These are phyloP conservation scores for Drosophila willistoni DNA, from an alignment of 1,140 invertebrate genomes.

Conservation along the genomic window DNA sequence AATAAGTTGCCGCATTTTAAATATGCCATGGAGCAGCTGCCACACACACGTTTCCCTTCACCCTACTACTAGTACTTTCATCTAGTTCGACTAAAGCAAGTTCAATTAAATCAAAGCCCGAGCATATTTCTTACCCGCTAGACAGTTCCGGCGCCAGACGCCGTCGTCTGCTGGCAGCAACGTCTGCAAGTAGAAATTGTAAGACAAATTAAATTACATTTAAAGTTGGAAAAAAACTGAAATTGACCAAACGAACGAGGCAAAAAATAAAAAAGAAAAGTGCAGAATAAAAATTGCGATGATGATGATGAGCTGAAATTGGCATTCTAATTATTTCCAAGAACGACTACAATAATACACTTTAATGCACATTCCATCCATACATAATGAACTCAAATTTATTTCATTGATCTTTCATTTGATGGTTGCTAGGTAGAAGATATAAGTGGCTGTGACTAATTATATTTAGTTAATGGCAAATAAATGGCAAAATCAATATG, in stretches of 20 bases:
- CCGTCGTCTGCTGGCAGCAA: conserved; percentile 71
- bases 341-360: neutral
- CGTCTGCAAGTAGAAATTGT: conserved; percentile 69
- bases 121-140: conserved; percentile 81
- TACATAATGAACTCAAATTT: neutral
- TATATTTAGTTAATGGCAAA: conserved; percentile 30
- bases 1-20: conserved; percentile 72
- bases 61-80: neutral
- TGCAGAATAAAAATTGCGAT: conserved; percentile 4
- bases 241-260: neutral
- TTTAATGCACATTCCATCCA: neutral
- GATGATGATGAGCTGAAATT: neutral
- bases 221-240: conserved; percentile 50
- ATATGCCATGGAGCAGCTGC: conserved; percentile 63
- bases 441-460: neutral
- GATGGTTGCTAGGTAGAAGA: neutral
- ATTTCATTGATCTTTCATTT: neutral
- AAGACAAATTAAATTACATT: conserved; percentile 82
- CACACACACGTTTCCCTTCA: conserved; percentile 22
- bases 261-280: neutral
- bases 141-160: conserved; percentile 79
- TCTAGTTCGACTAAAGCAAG: conserved; percentile 47
- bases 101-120: conserved; percentile 78
- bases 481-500: conserved; percentile 48
- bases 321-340: neutral